These are phyloP conservation scores for Anoura caudifer DNA, from an alignment of 2,113 vertebrate genomes.

Conservation along the genomic window DNA sequence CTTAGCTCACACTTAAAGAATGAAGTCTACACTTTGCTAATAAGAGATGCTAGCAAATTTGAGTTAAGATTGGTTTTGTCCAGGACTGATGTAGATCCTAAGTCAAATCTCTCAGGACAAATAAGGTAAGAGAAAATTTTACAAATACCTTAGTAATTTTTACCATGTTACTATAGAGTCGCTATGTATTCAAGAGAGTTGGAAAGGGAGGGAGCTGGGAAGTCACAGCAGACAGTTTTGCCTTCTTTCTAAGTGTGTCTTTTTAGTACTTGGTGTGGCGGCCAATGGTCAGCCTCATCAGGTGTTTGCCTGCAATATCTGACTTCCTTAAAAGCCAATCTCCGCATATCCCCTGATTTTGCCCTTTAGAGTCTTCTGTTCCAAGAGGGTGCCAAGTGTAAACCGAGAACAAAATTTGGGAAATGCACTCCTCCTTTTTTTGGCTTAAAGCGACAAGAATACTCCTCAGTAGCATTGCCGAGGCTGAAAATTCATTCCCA, in stretches of 20 bases:
- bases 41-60: neutral
- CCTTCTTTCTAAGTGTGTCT: neutral
- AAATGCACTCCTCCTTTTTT: neutral
- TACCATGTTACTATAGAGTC: neutral
- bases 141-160: neutral
- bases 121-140: neutral
- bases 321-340: neutral
- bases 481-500: neutral
- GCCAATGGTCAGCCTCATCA: neutral
- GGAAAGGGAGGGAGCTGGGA: neutral
- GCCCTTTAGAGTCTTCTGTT: constrained; percentile 10
- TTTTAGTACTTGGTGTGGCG: neutral
- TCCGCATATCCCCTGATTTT: neutral
- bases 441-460: neutral
- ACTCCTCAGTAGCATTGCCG: neutral
- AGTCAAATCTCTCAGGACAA: neutral
- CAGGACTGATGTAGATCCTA: neutral
- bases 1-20: neutral
- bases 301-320: neutral
- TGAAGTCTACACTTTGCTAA: neutral
- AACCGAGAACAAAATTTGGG: neutral
- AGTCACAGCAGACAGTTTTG: too few species aligned
- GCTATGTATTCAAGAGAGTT: neutral
- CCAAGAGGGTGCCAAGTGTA: neutral
- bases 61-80: neutral